These are phyloP conservation scores for Phaonia tiefii DNA, from an alignment of 2,888 invertebrate genomes.

Conservation along the genomic window DNA sequence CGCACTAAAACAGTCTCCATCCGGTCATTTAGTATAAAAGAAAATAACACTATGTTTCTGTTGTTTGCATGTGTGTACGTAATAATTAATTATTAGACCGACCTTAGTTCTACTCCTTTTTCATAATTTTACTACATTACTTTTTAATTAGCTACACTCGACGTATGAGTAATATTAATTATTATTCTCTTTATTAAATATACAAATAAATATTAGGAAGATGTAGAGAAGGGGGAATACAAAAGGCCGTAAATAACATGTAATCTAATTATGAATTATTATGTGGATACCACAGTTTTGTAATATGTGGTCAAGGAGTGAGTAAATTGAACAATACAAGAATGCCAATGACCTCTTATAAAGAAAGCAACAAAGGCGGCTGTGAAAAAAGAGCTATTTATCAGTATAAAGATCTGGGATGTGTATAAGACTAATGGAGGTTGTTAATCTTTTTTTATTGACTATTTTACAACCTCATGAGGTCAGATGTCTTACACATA, in stretches of 20 bases:
- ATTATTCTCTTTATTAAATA: slow-evolving; percentile 49
- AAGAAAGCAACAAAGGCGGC: too few relatives aligned
- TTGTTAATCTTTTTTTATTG: too few relatives aligned
- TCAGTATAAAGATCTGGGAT: too few relatives aligned
- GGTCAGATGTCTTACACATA: too few relatives aligned
- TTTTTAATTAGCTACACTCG: slow-evolving; percentile 9
- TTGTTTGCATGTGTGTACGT: neutral
- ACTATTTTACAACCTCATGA: too few relatives aligned
- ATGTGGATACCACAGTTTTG: neutral
- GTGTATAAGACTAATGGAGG: too few relatives aligned
- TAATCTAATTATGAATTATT: neutral
- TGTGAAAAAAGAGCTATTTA: too few relatives aligned
- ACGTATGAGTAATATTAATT: slow-evolving; percentile 54
- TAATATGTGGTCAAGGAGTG: too few relatives aligned
- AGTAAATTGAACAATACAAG: too few relatives aligned
- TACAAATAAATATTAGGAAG: neutral
- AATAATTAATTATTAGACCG: slow-evolving; percentile 31
- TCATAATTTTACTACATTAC: slow-evolving; percentile 25
- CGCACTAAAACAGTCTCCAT: too few relatives aligned
- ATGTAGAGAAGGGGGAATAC: neutral
- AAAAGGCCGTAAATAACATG: neutral
- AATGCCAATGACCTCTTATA: too few relatives aligned
- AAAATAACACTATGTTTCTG: neutral
- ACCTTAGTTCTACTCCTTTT: slow-evolving; percentile 9
- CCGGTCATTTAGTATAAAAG: neutral